Evolutionary conservation across 2,113 vertebrate species (phyloP).

Genomic region (Chaetodon auriga): DNA sequence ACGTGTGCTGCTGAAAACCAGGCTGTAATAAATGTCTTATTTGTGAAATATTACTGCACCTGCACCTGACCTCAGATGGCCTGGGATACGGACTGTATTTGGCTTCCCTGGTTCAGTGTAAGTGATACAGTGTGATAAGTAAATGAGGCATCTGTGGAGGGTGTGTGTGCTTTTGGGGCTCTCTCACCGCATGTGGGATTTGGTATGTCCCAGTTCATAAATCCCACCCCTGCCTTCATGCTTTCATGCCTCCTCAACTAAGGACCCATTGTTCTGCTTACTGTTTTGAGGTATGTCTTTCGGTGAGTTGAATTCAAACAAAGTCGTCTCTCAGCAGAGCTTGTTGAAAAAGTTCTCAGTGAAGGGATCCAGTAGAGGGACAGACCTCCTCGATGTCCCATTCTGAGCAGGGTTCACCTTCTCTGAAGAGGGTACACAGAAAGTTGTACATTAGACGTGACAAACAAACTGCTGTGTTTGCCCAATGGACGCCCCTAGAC

Average conservation of each 20-base stretch:
- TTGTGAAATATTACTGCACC: slow-evolving; percentile 60
- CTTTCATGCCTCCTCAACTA: slow-evolving; percentile 70
- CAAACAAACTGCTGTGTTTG: slow-evolving; percentile 74
- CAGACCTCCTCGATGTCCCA: slow-evolving; percentile 66
- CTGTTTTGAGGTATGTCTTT: slow-evolving; percentile 82
- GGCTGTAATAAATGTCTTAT: slow-evolving; percentile 59
- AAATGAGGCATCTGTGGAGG: slow-evolving; percentile 57
- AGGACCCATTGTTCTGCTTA: slow-evolving; percentile 72
- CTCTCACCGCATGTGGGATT: slow-evolving; percentile 65
- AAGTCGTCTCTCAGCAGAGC: slow-evolving; percentile 74
- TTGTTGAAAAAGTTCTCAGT: slow-evolving; percentile 70
- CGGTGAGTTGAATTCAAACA: slow-evolving; percentile 77
- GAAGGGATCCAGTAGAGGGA: slow-evolving; percentile 59
- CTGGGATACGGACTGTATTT: slow-evolving; percentile 16
- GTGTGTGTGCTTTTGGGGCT: slow-evolving; percentile 43
- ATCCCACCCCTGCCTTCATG: slow-evolving; percentile 72
- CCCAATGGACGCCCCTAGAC: slow-evolving; percentile 58
- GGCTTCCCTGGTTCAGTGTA: slow-evolving; percentile 44
- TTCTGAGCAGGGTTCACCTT: slow-evolving; percentile 58
- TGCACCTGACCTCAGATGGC: slow-evolving; percentile 69
- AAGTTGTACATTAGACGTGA: slow-evolving; percentile 60
- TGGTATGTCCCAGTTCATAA: slow-evolving; percentile 70
- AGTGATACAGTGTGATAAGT: slow-evolving; percentile 71
- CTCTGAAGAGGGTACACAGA: slow-evolving; percentile 56
- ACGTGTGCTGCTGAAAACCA: slow-evolving; percentile 55